A percentile compares a stretch with the other conserved stretches of the same genome.
phyloP scores from a whole-genome alignment of 2,797 vertebrate species.

The Graptemys geographica region DNA sequence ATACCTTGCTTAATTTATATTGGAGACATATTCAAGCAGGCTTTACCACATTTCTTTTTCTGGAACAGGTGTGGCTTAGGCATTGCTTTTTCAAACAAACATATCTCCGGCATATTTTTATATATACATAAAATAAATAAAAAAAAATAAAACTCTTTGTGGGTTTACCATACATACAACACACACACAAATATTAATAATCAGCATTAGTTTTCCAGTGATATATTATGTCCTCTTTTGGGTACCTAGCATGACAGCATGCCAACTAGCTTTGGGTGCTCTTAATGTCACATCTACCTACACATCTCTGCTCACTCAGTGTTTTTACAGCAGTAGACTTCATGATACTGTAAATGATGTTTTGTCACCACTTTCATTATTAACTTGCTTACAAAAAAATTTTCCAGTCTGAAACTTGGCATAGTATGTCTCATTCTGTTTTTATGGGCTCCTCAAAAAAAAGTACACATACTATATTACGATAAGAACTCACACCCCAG shows the following conservation, averaged over 20 bases:
- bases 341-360: conserved; percentile 36
- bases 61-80: too few species aligned
- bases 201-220: background rate
- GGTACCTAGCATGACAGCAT: background rate
- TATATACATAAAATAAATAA: too few species aligned
- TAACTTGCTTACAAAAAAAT: conserved; percentile 19
- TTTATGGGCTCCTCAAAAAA: background rate
- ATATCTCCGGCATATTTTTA: too few species aligned
- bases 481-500: background rate
- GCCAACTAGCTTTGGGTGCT: too few species aligned
- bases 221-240: background rate
- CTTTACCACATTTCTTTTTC: too few species aligned
- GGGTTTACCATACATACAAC: background rate
- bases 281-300: background rate
- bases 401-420: conserved; percentile 45
- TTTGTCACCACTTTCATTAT: conserved; percentile 66
- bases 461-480: background rate
- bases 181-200: background rate
- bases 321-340: conserved; percentile 71
- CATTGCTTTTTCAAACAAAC: too few species aligned
- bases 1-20: too few species aligned
- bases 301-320: conserved; percentile 33
- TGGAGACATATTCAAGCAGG: too few species aligned
- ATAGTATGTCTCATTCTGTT: conserved; percentile 32
- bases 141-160: too few species aligned